Conservation (phyloP, 2,888 invertebrate species). For the Cephus pulcher region DNA sequence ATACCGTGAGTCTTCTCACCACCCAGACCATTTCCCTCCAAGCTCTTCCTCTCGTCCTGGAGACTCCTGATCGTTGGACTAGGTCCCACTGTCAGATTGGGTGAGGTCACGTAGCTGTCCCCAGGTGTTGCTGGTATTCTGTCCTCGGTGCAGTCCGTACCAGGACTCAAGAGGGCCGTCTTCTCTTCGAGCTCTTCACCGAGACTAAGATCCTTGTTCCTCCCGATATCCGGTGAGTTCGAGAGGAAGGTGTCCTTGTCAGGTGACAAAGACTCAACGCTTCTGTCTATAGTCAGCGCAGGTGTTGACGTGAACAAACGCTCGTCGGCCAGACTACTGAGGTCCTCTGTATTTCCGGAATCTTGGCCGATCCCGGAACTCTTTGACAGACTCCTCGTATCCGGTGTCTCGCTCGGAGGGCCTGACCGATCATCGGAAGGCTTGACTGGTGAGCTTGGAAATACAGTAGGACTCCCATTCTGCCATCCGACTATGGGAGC, state of each 20-base stretch:
- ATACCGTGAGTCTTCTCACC: constrained; percentile 34
- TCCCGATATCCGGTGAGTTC: constrained; percentile 31
- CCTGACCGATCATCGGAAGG: neutral
- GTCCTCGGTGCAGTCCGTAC: constrained; percentile 46
- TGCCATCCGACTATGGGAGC: constrained; percentile 63
- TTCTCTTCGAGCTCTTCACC: constrained; percentile 36
- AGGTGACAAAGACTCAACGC: constrained; percentile 48
- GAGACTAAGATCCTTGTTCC: constrained; percentile 37
- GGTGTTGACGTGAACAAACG: constrained; percentile 51
- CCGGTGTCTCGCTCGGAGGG: constrained; percentile 31
- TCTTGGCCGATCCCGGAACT: constrained; percentile 69
- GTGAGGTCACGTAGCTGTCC: constrained; percentile 37
- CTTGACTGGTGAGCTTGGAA: constrained; percentile 43
- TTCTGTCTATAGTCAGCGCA: constrained; percentile 50
- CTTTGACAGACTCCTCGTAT: constrained; percentile 61
- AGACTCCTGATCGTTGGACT: constrained; percentile 30
- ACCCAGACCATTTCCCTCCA: neutral
- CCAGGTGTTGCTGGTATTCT: constrained; percentile 36
- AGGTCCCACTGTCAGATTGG: constrained; percentile 40
- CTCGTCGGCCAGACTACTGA: constrained; percentile 56
- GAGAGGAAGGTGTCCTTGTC: constrained; percentile 44
- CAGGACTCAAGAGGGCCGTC: constrained; percentile 38
- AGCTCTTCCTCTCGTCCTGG: constrained; percentile 20
- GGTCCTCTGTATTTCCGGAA: constrained; percentile 51
- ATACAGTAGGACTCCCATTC: constrained; percentile 55